phyloP scores from a whole-genome alignment of 2,113 vertebrate genomes.

The Gallinago paraguaiae region DNA sequence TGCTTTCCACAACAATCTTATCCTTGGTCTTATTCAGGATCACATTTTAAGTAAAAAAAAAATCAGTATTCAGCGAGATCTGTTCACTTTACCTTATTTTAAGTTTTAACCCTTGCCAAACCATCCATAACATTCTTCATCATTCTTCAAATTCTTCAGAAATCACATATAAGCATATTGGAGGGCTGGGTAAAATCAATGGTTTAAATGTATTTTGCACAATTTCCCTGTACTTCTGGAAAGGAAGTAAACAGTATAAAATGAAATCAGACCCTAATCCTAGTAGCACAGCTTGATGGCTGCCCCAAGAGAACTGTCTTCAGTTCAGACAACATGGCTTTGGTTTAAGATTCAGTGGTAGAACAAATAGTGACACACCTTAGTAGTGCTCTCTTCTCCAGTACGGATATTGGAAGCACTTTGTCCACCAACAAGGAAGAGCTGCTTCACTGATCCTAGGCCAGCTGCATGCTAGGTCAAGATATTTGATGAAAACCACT shows the following conservation, averaged over 20 bases:
- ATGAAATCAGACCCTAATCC: background rate
- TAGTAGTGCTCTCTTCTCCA: background rate
- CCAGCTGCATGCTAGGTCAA: background rate
- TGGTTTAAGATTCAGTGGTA: background rate
- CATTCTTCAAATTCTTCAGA: background rate
- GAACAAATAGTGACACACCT: background rate
- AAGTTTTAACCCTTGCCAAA: background rate
- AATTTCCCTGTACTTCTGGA: background rate
- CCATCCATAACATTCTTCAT: background rate
- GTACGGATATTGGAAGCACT: background rate
- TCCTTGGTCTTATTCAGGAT: background rate
- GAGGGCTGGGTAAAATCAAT: background rate
- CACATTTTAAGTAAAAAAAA: background rate
- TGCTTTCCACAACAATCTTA: background rate
- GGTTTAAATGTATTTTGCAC: background rate
- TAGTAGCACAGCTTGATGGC: background rate
- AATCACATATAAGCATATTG: background rate
- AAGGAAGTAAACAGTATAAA: background rate
- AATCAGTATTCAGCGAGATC: background rate
- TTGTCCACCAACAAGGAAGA: background rate
- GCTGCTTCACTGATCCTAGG: background rate
- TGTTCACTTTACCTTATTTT: background rate
- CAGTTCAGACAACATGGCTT: background rate
- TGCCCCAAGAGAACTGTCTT: background rate
- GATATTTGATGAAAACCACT: background rate